Evolutionary conservation across 2,113 vertebrate species (phyloP), one percentile per base, ranked within the genome.

Genomic region (Colistium nudipinnis): DNA sequence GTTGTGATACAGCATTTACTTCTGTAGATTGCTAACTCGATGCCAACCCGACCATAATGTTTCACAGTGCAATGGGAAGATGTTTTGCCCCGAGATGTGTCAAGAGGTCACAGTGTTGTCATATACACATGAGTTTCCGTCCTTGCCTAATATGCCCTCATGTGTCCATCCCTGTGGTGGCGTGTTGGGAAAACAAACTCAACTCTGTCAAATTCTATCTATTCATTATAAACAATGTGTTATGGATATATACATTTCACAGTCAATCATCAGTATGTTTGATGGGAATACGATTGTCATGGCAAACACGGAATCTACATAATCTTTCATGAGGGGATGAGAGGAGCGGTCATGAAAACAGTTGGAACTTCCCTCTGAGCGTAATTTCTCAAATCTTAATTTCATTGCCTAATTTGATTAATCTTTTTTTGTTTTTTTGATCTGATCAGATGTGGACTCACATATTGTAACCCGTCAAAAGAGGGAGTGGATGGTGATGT

Each of bases 81-180:
- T 68, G 30, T 70, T 77, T 63, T 80, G 70, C 43, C 1, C 20
- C 66, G 17, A 9, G 24, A 59, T n/a, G n/a, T n/a, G n/a, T n/a
- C n/a, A n/a, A n/a, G n/a, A n/a, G n/a, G 54, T 31, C 17, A 44
- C 1, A 25, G 43, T 51, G 24, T 41, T 72, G 5, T 59, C 71
- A 47, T 62, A 17, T 14, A 68, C 30, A 64, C 1, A 0, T 22
- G 30, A 48, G 25, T 60, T 28, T 14, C 10, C 4, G 8, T 43
- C 59, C 13, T 43, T 53, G 22, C 44, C 9, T 57, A 35, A 39
- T 12, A 38, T 47, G 16, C 31, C 74, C 56, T 54, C 36, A 65
- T 33, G 28, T n/a, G 22, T 36, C 22, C 24, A 13, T 51, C 22
- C n/a, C 45, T 19, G 3, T 24, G 35, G 44, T 35, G 45, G 24